A percentile compares a stretch with the other conserved stretches of the same genome.
phyloP scores from a whole-genome alignment of 1,140 invertebrate species.

The Saccostrea echinata region DNA sequence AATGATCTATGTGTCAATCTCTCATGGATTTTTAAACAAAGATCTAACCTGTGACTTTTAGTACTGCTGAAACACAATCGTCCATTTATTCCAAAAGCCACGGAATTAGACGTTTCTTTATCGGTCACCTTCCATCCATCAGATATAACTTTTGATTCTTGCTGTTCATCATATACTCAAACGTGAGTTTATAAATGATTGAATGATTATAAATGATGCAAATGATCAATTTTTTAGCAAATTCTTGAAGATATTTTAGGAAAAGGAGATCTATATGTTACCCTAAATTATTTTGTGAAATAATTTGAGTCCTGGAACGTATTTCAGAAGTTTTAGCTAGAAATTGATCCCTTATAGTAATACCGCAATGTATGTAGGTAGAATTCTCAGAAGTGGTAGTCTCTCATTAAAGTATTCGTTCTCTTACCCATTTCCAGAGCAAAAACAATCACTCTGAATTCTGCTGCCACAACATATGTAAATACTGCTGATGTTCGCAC shows the following conservation, averaged over 20 bases:
- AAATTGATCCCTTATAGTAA: neutral
- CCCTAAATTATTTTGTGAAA: neutral
- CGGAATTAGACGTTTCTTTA: neutral
- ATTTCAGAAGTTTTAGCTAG: no score
- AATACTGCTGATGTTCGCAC: slow-evolving; percentile 10
- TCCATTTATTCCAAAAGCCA: neutral
- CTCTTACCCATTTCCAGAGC: neutral
- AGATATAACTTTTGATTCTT: neutral
- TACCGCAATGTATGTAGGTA: neutral
- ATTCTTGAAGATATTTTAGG: neutral
- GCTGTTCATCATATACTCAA: neutral
- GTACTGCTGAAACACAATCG: slow-evolving; percentile 1
- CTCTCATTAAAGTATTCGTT: neutral
- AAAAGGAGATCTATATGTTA: neutral
- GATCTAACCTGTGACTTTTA: neutral
- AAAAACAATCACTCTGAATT: neutral
- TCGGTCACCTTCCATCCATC: neutral
- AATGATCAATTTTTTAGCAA: no score
- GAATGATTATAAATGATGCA: no score
- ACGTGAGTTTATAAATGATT: neutral
- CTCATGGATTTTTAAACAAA: neutral
- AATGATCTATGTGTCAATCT: neutral
- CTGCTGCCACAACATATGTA: neutral
- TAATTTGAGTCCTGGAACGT: neutral
- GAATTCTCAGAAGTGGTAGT: neutral